Evolutionary conservation across 2,113 vertebrate species (phyloP), one percentile per base, ranked within the genome.

Genomic region (Chroicocephalus ridibundus): DNA sequence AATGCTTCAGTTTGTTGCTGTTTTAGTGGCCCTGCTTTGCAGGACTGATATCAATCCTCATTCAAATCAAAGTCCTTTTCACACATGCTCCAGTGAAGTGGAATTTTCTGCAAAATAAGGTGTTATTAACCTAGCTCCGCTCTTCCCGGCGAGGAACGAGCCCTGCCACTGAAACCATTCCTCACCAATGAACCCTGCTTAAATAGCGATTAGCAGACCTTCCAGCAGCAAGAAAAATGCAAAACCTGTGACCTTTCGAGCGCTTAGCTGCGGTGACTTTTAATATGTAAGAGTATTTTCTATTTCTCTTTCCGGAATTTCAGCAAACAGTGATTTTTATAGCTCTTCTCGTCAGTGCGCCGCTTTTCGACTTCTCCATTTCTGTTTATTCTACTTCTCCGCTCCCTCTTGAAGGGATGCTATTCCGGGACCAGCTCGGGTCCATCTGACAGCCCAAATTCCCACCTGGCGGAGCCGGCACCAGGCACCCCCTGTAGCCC

Each of bases 51-150:
- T 97, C 98, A 98, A 95, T 98, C 97, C 96, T 98, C 94, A 89
- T 97, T 97, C 96, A 96, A 89, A 97, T 94, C 97, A 92, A 97
- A 97, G 96, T 65, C 92, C 92, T 74, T 97, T 86, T 95, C 94
- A 80, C 97, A 95, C 97, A 97, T 81, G 98, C 98, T 98, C 96
- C 97, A 98, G 62, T 97, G 97, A 95, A 97, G 97, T 96, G 98
- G 98, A 97, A 98, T 98, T 98, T 98, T 96, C 97, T 98, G 97
- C 98, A 98, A 98, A 98, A 98, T 97, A 97, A 98, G 97, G 94
- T 97, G 97, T 97, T 97, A 98, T 98, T 98, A 98, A 98, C 97
- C 95, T 74, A 94, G 97, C 92, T 96, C 92, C 2, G 40, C 79
- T 8, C 93, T 87, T 94, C 76, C 55, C 32, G 10, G 88, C 16